These are phyloP conservation scores for Phyto melanocephala DNA, from an alignment of 2,888 invertebrate species.

Conservation along the genomic window DNA sequence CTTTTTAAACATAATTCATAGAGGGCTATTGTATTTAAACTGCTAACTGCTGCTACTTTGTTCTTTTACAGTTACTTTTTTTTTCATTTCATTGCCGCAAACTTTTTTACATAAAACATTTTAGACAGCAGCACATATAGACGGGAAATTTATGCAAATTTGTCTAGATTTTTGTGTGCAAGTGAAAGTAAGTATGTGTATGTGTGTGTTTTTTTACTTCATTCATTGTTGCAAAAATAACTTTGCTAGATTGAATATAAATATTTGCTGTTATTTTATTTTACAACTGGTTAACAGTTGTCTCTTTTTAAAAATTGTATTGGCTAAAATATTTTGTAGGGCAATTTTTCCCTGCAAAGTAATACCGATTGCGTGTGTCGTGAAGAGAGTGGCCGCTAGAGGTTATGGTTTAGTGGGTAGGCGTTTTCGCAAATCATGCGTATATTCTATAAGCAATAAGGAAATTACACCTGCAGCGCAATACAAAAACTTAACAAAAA, in stretches of 20 bases:
- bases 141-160: slow-evolving; percentile 62
- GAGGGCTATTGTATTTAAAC: slow-evolving; percentile 40
- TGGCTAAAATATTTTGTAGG: too few species aligned
- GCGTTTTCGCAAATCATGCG: too few species aligned
- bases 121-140: slow-evolving; percentile 21
- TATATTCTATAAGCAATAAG: too few species aligned
- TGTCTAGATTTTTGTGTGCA: slow-evolving; percentile 42
- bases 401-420: too few species aligned
- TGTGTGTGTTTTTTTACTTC: slow-evolving; percentile 5
- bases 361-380: too few species aligned
- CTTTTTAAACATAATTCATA: slow-evolving; percentile 47
- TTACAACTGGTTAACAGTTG: slow-evolving; percentile 8
- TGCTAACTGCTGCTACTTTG: slow-evolving; percentile 31
- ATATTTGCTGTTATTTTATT: not conserved
- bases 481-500: too few species aligned
- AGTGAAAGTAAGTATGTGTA: not conserved
- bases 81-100: not conserved
- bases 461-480: too few species aligned
- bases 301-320: too few species aligned
- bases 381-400: too few species aligned
- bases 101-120: slow-evolving; percentile 22
- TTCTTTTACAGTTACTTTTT: not conserved
- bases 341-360: too few species aligned
- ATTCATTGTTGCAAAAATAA: slow-evolving; percentile 38
- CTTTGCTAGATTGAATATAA: slow-evolving; percentile 3